Base-by-base conservation (phyloP, 2,113 vertebrate species). In the Eleginops maclovinus region DNA sequence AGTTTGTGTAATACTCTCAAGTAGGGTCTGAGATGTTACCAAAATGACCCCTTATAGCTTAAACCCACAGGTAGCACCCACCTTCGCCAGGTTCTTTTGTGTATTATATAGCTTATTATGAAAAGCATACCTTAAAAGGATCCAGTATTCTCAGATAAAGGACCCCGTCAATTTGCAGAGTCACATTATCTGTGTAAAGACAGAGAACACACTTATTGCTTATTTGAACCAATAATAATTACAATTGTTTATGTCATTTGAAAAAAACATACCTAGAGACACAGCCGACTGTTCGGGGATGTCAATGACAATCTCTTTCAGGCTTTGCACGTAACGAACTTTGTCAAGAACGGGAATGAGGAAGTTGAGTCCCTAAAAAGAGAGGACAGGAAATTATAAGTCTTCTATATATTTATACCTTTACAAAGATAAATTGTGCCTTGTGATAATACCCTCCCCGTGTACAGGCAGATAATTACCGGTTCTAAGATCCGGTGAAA, bases 221-320 rank as follows among this genome's bases (percentile, higher is more conserved):
- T 44, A 13, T 56, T 21, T 31, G 11, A 28, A 64, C 12, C 19
- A 21, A 16, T 21, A 51, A 21, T 31, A 46, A 21, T 5, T 19
- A 49, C 4, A 31, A 7, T n/a, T 16, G 26, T 21, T 59, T n/a
- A 10, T n/a, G 58, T 14, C 19, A 44, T 44, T 41, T 3, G 21
- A 36, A 16, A 4, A 84, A n/a, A 3, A 6, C 94, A 93, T 87
- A 97, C 97, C 97, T 2, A 97, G 87, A 16, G 94, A 94, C 15
- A 97, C 95, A 15, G 97, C 96, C 7, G 97, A 97, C 89, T 98
- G 97, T 79, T 98, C 97, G 5, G 96, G 97, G 36, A 98, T 95
- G 0, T 97, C 97, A 79, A 97, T 97, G 75, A 98, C 96, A 0
- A 97, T 98, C 88, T 98, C 96, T 89, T 98, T 97, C 55, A 98